Conservation (phyloP, 2,797 vertebrate species). For the Hypotaenidia philippensis region DNA sequence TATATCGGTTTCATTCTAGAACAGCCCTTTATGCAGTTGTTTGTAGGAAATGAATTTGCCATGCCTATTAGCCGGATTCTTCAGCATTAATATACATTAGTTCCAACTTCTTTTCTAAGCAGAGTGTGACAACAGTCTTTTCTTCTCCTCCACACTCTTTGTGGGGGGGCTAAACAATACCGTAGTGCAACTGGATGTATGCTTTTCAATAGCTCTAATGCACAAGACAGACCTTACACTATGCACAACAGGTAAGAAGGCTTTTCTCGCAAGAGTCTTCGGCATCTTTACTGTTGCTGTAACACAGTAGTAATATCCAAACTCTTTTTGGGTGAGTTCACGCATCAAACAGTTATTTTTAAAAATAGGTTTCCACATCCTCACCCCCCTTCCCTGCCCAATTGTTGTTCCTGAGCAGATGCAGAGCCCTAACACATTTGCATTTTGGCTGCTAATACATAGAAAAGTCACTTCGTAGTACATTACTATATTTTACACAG, state of each 20-base stretch:
- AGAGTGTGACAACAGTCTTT: background rate
- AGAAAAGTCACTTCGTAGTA: background rate
- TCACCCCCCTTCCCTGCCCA: rapidly evolving
- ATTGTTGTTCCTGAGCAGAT: background rate
- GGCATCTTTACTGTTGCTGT: background rate
- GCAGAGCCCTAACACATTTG: background rate
- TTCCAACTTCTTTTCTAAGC: background rate
- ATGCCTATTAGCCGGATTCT: background rate
- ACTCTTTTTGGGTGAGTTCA: background rate
- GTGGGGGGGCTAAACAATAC: background rate
- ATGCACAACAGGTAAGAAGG: background rate
- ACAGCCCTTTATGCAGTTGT: background rate
- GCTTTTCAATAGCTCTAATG: background rate
- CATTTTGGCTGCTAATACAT: background rate
- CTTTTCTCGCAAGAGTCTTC: background rate
- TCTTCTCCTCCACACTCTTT: background rate
- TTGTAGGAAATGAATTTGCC: background rate
- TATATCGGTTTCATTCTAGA: background rate
- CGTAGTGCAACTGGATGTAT: background rate
- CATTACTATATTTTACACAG: background rate
- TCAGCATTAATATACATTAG: background rate
- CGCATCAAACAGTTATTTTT: background rate
- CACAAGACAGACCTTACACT: background rate
- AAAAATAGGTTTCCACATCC: background rate
- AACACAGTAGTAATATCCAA: background rate